Evolutionary conservation across 2,888 invertebrate species (phyloP).

Genomic region (Nomada flava): DNA sequence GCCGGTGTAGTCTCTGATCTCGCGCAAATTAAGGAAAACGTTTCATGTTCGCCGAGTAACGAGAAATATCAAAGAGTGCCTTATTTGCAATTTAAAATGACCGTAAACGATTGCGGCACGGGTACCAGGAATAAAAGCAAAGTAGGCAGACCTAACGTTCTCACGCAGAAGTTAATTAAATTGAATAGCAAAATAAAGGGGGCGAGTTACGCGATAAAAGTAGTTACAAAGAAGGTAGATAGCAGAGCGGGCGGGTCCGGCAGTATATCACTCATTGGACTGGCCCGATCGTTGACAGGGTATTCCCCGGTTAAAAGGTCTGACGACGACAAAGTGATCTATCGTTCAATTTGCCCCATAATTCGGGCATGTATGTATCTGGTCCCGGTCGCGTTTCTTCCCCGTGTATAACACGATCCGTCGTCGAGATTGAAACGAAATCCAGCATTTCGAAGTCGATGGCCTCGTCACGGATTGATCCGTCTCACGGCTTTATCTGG

Average conservation of each 20-base stretch:
- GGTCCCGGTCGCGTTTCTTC: conserved; percentile 2
- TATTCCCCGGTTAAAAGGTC: conserved; percentile 20
- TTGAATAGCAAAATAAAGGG: not conserved
- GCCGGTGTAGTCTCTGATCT: not conserved
- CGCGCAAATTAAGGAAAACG: not conserved
- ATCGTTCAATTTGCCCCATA: conserved; percentile 37
- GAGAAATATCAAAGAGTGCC: too few species aligned
- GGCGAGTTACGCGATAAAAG: not conserved
- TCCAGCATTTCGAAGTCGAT: conserved; percentile 64
- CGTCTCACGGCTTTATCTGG: conserved; percentile 60
- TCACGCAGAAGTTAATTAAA: not conserved
- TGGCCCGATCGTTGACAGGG: conserved; percentile 13
- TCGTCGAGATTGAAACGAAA: conserved; percentile 66
- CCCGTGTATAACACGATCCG: conserved; percentile 36
- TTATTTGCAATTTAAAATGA: conserved; percentile 18
- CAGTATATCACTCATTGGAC: conserved; percentile 17
- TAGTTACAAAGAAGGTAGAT: not conserved
- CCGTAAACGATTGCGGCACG: too few species aligned
- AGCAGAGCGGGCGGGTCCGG: not conserved
- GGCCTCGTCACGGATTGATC: conserved; percentile 66
- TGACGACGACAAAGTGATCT: conserved; percentile 27
- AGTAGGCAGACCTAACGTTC: not conserved
- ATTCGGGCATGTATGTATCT: conserved; percentile 17
- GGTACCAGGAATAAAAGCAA: not conserved
- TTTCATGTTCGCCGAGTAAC: not conserved